phyloP scores from a whole-genome alignment of 2,113 vertebrate genomes.

The Okapia johnstoni region DNA sequence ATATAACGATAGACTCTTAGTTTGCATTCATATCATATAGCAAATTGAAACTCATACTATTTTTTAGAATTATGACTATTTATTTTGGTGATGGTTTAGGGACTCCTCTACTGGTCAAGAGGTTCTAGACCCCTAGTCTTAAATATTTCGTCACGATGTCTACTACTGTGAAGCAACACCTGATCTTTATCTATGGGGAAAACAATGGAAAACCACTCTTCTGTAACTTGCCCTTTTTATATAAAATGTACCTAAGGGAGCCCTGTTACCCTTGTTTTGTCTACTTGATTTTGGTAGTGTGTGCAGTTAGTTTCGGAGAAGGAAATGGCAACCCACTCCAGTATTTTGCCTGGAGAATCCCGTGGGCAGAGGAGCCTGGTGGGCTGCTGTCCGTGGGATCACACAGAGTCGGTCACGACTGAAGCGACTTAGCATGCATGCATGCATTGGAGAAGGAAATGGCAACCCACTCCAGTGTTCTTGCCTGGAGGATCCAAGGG shows the following conservation, averaged over 20 bases:
- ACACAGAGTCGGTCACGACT: not conserved
- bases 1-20: not conserved
- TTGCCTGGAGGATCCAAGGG: not conserved
- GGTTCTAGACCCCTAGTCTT: not conserved
- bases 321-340: not conserved
- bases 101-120: not conserved
- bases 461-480: not conserved
- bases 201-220: not conserved
- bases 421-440: not conserved
- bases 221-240: not conserved
- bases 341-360: not conserved
- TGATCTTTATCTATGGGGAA: not conserved
- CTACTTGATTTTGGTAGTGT: not conserved
- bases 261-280: not conserved
- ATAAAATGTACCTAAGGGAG: not conserved
- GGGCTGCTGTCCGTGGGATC: not conserved
- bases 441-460: not conserved
- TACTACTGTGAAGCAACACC: not conserved
- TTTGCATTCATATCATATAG: not conserved
- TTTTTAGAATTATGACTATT: not conserved
- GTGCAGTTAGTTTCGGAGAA: not conserved
- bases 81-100: not conserved
- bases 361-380: not conserved
- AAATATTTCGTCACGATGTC: not conserved
- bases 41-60: not conserved